Evolutionary conservation across 1,140 invertebrate species (phyloP), one percentile per base, ranked within the genome.

Genomic region (Lordiphosa collinella): DNA sequence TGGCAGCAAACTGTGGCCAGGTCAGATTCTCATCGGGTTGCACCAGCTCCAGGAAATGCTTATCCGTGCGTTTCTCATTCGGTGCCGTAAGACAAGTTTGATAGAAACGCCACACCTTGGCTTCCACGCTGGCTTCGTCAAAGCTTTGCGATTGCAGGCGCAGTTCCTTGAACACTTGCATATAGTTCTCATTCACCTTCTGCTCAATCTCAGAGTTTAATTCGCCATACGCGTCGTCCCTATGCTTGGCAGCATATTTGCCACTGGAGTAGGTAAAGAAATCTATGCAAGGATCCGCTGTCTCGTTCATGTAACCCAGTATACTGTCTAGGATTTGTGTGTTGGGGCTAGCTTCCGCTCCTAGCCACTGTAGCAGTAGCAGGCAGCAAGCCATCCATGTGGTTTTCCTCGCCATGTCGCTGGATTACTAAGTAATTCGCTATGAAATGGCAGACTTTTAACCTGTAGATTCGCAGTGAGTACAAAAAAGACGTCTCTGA

Each of bases 241-340:
- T 10, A 4, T 38, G 46, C 1, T 60, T 14, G 22, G 22, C 22
- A 1, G 22, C 22, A 25, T 25, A 25, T 1, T 25, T 25, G 22
- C 22, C 22, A 25, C 22, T 25, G 22, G 22, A 25, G 6, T 25
- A 25, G 22, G 5, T 25, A 25, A 7, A 5, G 14, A 46, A 59
- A 13, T 59, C 40, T 6, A 55, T 18, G 5, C 57, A 59, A 12
- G 51, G 51, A 59, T 59, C 31, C 32, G 1, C 51, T 11, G 13
- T 8, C n/a, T 4, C 37, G 14, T 59, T 40, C 57, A 59, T 46
- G 13, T 55, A 59, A 11, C 31, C n/a, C 10, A 22, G 11, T 14
- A 59, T 9, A 1, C 7, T 40, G 7, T 55, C 29, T 22, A 56
- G 4, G 9, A 59, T 36, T n/a, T 10, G n/a, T 6, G 35, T 6